Evolutionary conservation across 2,888 invertebrate species (phyloP).

Genomic region (Caenorhabditis angaria): DNA sequence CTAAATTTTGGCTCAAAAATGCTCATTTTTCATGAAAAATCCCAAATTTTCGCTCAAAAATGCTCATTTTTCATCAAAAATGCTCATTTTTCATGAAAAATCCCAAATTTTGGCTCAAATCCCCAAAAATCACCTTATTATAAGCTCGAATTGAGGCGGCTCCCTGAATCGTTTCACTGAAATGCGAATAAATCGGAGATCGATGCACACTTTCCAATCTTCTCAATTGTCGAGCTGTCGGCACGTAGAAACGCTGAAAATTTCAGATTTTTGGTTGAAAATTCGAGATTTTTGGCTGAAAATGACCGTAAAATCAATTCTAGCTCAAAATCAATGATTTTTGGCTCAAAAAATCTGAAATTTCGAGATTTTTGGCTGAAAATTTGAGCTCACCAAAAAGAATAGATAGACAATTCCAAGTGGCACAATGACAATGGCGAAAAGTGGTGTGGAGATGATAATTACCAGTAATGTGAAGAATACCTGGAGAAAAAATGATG

Average conservation of each 20-base stretch:
- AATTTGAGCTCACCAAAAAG: constrained; percentile 48
- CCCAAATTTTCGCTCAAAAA: no score
- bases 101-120: not conserved
- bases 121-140: constrained; percentile 35
- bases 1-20: no score
- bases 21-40: no score
- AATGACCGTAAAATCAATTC: not conserved
- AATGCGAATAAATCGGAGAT: constrained; percentile 71
- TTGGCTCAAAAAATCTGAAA: not conserved
- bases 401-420: constrained; percentile 57
- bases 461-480: constrained; percentile 62
- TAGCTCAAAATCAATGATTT: constrained; percentile 75
- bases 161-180: constrained; percentile 74
- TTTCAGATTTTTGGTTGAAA: not conserved
- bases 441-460: constrained; percentile 64
- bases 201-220: constrained; percentile 63
- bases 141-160: constrained; percentile 73
- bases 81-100: no score
- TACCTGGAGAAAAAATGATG: constrained; percentile 41
- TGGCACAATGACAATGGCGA: constrained; percentile 61
- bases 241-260: constrained; percentile 86
- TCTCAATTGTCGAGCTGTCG: constrained; percentile 84
- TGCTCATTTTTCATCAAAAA: no score
- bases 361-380: not conserved
- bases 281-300: not conserved